Conservation (phyloP, 2,888 invertebrate genomes). For the Stenchaetothrips biformis region DNA sequence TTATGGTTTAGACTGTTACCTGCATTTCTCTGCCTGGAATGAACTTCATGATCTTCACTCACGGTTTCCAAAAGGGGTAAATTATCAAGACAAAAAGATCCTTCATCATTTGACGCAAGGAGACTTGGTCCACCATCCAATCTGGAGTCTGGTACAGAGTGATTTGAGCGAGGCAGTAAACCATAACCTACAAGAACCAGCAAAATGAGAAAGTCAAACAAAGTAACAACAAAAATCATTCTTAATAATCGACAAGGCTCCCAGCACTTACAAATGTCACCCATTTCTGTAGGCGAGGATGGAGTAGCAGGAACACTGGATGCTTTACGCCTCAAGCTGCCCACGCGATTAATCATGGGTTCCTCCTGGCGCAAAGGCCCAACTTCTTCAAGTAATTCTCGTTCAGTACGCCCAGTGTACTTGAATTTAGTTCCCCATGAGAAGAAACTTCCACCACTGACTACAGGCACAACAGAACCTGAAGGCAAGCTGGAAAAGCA, state of each 20-base stretch:
- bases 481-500: constrained; percentile 64
- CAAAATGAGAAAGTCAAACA: constrained; percentile 30
- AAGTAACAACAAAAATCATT: constrained; percentile 25
- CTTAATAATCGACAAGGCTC: background rate
- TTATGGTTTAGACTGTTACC: constrained; percentile 38
- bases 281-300: constrained; percentile 68
- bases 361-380: constrained; percentile 52
- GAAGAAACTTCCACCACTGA: constrained; percentile 86
- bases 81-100: constrained; percentile 3
- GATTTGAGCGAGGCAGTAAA: constrained; percentile 77
- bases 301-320: constrained; percentile 84
- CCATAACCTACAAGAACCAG: constrained; percentile 61
- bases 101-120: constrained; percentile 41
- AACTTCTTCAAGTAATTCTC: constrained; percentile 81
- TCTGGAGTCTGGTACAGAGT: constrained; percentile 58
- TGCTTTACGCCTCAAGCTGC: constrained; percentile 67
- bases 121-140: constrained; percentile 43
- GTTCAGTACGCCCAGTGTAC: constrained; percentile 82
- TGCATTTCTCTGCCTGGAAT: constrained; percentile 43
- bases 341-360: constrained; percentile 50
- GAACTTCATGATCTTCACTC: constrained; percentile 61
- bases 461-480: constrained; percentile 75
- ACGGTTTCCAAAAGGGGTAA: constrained; percentile 57
- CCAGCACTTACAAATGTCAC: constrained; percentile 55
- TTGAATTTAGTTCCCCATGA: constrained; percentile 93